These are phyloP conservation scores for Pangasius mekongensis DNA, from an alignment of 2,797 vertebrate genomes.

Conservation along the genomic window DNA sequence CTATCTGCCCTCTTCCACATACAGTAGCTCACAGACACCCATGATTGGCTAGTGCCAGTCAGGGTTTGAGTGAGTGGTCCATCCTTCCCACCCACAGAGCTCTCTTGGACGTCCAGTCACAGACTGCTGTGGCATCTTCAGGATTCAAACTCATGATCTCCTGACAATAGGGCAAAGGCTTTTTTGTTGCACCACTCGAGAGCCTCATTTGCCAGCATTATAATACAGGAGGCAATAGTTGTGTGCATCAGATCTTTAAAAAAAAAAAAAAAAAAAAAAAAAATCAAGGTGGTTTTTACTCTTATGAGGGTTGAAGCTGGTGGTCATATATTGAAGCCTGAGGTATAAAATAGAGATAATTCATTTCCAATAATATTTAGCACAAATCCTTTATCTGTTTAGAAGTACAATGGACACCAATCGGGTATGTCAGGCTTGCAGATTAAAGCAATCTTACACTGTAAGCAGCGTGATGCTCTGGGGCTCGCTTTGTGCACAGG, in stretches of 20 bases:
- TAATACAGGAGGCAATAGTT: too few species aligned
- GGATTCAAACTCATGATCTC: background rate
- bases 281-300: background rate
- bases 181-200: background rate
- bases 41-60: background rate
- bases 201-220: background rate
- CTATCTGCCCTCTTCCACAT: background rate
- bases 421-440: background rate
- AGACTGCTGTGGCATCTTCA: background rate
- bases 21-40: background rate
- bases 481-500: too few species aligned
- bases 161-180: background rate
- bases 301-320: background rate
- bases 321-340: background rate
- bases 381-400: background rate
- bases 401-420: background rate
- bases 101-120: background rate
- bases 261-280: background rate
- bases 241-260: background rate
- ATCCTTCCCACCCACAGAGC: background rate
- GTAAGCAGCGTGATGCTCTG: background rate
- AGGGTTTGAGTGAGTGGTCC: background rate
- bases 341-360: background rate
- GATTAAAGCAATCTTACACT: background rate
- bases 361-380: background rate